phyloP scores from a whole-genome alignment of 2,888 invertebrate genomes.

The Luperina testacea region DNA sequence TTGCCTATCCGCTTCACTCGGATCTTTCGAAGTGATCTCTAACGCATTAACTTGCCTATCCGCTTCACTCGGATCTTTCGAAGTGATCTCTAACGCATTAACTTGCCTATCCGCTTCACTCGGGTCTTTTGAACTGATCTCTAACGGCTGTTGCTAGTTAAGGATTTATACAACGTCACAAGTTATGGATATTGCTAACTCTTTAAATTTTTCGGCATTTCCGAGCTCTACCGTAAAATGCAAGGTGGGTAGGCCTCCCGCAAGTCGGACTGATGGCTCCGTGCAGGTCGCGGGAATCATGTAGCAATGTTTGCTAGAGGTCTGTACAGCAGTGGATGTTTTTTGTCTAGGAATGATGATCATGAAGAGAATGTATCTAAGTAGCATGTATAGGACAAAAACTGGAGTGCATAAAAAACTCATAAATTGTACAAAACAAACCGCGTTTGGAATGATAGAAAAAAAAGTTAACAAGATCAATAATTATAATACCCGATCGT shows the following conservation, averaged over 20 bases:
- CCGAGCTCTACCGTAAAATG: neutral
- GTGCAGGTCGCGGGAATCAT: neutral
- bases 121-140: neutral
- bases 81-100: no score
- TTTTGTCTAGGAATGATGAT: neutral
- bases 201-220: neutral
- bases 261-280: neutral
- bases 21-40: no score
- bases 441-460: neutral
- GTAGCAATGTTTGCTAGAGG: neutral
- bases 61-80: no score
- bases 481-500: no score
- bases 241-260: neutral
- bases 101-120: no score
- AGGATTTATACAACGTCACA: slow-evolving; percentile 8
- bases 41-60: no score
- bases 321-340: neutral
- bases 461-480: neutral
- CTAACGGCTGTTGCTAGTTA: slow-evolving; percentile 11
- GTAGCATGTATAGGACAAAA: neutral
- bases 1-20: no score
- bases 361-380: neutral
- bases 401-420: neutral
- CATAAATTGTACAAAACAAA: neutral
- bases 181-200: no score